Evolutionary conservation across 2,797 vertebrate genomes (phyloP).

Genomic region (Buceros bicornis): DNA sequence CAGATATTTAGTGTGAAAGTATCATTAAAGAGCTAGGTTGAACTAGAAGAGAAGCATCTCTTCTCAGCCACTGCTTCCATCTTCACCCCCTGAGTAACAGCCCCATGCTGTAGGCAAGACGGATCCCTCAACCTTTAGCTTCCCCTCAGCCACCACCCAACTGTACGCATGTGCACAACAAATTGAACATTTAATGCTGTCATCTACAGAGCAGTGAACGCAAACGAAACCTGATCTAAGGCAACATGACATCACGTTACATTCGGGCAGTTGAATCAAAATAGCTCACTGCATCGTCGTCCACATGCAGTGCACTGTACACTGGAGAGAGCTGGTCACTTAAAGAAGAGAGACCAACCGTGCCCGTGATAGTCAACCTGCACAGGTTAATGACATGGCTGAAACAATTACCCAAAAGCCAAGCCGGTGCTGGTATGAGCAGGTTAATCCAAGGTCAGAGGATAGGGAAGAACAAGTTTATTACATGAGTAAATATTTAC

Average conservation of each 20-base stretch:
- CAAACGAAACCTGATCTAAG: not conserved
- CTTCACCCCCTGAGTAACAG: not conserved
- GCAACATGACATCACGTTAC: not conserved
- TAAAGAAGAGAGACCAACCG: not conserved
- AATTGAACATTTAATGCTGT: not conserved
- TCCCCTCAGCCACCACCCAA: not conserved
- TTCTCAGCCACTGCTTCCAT: not conserved
- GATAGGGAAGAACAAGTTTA: conserved; percentile 7
- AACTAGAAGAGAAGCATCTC: not conserved
- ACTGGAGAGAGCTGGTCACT: accelerated
- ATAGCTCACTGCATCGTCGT: not conserved
- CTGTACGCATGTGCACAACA: not conserved
- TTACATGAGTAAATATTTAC: conserved; percentile 63
- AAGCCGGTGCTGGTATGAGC: not conserved
- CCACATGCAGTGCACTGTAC: accelerated
- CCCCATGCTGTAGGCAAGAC: not conserved
- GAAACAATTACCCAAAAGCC: not conserved
- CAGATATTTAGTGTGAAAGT: not conserved
- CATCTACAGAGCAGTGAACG: no score
- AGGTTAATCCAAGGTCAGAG: conserved; percentile 38
- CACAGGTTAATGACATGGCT: not conserved
- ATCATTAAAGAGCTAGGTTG: not conserved
- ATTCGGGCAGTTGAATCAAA: not conserved
- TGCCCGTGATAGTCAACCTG: not conserved
- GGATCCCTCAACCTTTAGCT: not conserved